Evolutionary conservation across 2,888 invertebrate genomes (phyloP), one percentile per base, ranked within the genome.

Genomic region (Cerceris ruficornis): DNA sequence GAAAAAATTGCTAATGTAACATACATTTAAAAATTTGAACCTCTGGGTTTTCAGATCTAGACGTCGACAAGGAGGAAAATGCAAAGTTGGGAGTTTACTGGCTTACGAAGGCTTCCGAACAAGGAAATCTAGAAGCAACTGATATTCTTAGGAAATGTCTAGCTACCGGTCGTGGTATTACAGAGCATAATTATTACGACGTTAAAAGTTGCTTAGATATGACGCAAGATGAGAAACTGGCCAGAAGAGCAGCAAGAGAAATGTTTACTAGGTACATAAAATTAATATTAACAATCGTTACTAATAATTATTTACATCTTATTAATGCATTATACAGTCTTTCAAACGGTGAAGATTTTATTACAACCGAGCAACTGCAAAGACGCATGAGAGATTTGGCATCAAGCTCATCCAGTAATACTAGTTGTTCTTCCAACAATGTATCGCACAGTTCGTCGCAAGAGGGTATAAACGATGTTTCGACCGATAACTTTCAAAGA

Each of bases 71-170:
- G 89, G 95, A 95, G 88, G 96, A 96, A 88, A 96, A 96, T 92
- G 96, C 96, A 78, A 95, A 95, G 83, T 94, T 96, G 82, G 98
- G 98, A 0, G 95, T 98, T 64, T 96, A 97, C 88, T 98, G 98
- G 98, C 93, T 98, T 61, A 95, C 98, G n/a, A 96, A 96, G 93
- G 98, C 98, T 2, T 98, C 98, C 0, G 97, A 97, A 88, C 98
- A 98, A 92, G 98, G 98, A 0, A 97, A 98, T 87, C 94, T 95
- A 57, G 97, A 98, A 91, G 98, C 98, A 0, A 96, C 97, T 49
- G 95, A 95, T 76, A 94, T 98, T 88, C 93, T 98, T 78, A 93
- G 94, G 91, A 95, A 96, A 92, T 96, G 96, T 88, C 94, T 97
- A 11, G 93, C 95, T 52, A 95, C 95, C 46, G 96, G 96, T 9